Evolutionary conservation across 2,888 invertebrate genomes (phyloP), one percentile per base, ranked within the genome.

Genomic region (Bedellia somnulentella): DNA sequence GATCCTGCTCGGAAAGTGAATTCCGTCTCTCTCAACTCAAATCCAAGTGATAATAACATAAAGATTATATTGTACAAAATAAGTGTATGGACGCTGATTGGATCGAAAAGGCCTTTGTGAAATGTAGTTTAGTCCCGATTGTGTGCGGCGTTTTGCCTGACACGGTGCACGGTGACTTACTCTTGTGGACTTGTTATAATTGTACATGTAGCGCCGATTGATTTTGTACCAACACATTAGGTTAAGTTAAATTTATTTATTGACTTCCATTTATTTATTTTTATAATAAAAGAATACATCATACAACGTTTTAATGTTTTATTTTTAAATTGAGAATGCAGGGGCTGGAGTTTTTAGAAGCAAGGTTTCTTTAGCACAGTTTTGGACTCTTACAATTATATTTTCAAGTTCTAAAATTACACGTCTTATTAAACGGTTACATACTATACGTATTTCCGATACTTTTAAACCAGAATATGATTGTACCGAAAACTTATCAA

Each of bases 1-100:
- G 67, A 93, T 93, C 75, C 81, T 93, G 54, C 80, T 93, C 58
- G 91, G 91, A 80, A 93, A 93, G 85, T 93, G 83, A 83, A 53
- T 46, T 40, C 36, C 35, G 35, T 35, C 43, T 39, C 17, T 30
- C 29, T 28, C 39, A 43, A 36, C 44, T 43, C 52, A 48, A n/a
- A n/a, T n/a, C 43, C 53, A 57, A 67, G 75, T 75, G 75, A 75
- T 75, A 75, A 56, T 75, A 73, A 49, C 51, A 54, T 50, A 71
- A 71, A 68, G 68, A 52, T 52, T 52, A 49, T 55, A 57, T 48
- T 59, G 60, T 71, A 67, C 63, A 66, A 68, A 61, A 58, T 54
- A 45, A 52, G 52, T 59, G 56, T 44, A 49, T 43, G 61, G 62
- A 68, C 56, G 62, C 60, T 68, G 52, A 52, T 52, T 52, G 57